Base-by-base conservation (phyloP, 2,888 invertebrate species). In the Cactoblastis cactorum region DNA sequence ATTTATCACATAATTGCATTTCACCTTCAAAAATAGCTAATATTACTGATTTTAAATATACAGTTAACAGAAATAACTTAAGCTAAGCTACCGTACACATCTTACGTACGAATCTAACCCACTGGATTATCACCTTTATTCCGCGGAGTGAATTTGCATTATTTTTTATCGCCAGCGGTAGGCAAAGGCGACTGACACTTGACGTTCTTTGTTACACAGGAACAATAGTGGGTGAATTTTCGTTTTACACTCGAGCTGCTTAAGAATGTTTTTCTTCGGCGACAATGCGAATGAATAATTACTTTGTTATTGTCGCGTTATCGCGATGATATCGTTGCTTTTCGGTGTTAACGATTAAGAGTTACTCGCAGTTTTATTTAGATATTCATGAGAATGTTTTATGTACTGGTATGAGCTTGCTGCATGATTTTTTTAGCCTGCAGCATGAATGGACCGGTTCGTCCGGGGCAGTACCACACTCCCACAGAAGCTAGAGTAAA, bases 81-180 rank as follows among this genome's bases (percentile, higher is more conserved):
- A n/a, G n/a, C n/a, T n/a, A n/a, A n/a, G 14, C 34, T 11, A 5
- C 2, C 32, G 9, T 32, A 5, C 9, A 34, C 3, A 34, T 34
- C 34, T n/a, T 12, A 33, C 35, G 2, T 15, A 9, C 28, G 8
- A 6, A 28, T 28, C 3, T 6, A n/a, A 3, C n/a, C n/a, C 2
- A 12, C 3, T 37, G 37, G 37, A 37, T 37, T 11, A 37, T 2
- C 8, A 6, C 17, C 9, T 37, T 37, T 37, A 81, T 71, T 74
- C 70, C 71, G 62, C 61, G 67, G 58, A 79, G 80, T 85, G 84
- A 83, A 82, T 83, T 77, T 83, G 81, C 85, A 83, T 86, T 83
- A 83, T 83, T 83, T 85, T 85, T 85, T 80, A 79, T 77, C 79
- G 74, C 67, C 50, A 48, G 32, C 38, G 28, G 41, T 43, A 43